Conservation (phyloP, 2,113 vertebrate genomes). For the Hystrix brachyura region DNA sequence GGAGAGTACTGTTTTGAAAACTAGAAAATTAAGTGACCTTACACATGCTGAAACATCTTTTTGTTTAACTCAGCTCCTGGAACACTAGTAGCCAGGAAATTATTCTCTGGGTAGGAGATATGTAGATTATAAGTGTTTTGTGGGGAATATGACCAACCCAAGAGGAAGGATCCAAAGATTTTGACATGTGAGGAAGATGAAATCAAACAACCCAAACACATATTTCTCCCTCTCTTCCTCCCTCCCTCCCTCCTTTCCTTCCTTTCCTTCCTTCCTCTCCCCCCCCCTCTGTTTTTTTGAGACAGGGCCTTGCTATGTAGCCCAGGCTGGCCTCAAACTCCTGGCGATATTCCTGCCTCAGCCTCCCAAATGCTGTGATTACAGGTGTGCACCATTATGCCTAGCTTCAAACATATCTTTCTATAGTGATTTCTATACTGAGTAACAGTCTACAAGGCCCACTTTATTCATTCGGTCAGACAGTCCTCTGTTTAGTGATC, state of each 20-base stretch:
- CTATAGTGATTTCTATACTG: neutral
- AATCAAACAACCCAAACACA: neutral
- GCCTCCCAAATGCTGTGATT: neutral
- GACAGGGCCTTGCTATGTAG: neutral
- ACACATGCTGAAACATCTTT: neutral
- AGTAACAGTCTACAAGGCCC: neutral
- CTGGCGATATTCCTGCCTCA: neutral
- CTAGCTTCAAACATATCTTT: neutral
- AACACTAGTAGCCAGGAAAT: neutral
- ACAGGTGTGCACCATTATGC: neutral
- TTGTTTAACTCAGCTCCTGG: neutral
- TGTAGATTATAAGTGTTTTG: neutral
- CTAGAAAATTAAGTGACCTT: neutral
- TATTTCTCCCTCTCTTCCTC: neutral
- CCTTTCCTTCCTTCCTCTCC: too few species aligned
- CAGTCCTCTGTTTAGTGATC: neutral
- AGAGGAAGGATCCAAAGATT: neutral
- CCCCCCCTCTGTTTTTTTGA: neutral
- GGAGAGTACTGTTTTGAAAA: neutral
- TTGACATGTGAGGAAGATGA: neutral
- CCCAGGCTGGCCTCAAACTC: neutral
- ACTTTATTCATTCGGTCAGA: neutral
- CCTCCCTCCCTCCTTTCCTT: neutral
- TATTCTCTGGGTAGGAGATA: neutral
- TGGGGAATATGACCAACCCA: neutral